Evolutionary conservation across 2,888 invertebrate species (phyloP).

Genomic region (Elegia similella): DNA sequence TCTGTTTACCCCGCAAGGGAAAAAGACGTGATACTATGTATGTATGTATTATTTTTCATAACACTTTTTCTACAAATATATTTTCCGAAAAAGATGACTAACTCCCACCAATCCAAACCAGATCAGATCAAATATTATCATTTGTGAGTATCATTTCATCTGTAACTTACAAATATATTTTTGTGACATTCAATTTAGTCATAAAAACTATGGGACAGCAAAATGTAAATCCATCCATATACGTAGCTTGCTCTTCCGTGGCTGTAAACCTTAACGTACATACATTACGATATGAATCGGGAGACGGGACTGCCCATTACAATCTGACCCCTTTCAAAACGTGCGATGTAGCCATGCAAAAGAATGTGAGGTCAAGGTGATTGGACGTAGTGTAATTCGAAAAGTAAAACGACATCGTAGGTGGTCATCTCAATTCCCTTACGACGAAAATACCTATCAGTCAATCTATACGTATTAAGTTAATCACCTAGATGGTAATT

Average conservation of each 20-base stretch:
- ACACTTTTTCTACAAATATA: no score
- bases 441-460: neutral
- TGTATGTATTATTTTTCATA: no score
- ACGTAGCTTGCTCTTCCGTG: neutral
- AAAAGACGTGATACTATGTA: no score
- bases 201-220: neutral
- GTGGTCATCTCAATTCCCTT: slow-evolving; percentile 6
- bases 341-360: neutral
- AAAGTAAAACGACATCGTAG: slow-evolving; percentile 21
- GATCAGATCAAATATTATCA: no score
- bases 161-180: no score
- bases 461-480: no score
- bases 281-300: neutral
- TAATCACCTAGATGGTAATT: no score
- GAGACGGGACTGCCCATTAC: neutral
- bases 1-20: no score
- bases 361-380: slow-evolving; percentile 25
- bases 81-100: no score
- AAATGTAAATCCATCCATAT: neutral
- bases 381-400: slow-evolving; percentile 27
- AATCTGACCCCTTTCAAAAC: neutral
- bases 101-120: no score
- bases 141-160: no score
- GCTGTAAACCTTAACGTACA: neutral
- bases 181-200: no score